Evolutionary conservation across 2,113 vertebrate genomes (phyloP).

Genomic region (Podocnemis expansa): DNA sequence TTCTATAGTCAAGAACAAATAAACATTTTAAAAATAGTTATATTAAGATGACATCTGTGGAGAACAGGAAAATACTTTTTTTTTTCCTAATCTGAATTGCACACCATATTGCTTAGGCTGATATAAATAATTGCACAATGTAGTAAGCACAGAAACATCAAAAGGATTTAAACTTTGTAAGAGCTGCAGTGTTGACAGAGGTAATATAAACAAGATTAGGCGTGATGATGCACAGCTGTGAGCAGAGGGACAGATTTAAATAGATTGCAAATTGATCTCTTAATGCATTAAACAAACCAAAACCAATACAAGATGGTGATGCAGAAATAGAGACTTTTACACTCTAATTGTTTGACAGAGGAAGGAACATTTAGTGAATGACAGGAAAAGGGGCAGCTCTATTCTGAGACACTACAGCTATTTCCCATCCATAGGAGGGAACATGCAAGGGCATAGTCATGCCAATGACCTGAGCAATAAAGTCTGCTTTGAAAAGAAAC

Average conservation of each 20-base stretch:
- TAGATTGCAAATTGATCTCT: not conserved
- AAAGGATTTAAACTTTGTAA: conserved; percentile 8
- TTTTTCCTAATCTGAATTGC: not conserved
- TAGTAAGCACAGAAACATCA: not conserved
- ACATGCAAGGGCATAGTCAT: not conserved
- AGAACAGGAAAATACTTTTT: not conserved
- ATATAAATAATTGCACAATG: not conserved
- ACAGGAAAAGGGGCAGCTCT: not conserved
- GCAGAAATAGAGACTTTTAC: not conserved
- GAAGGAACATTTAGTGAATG: conserved; percentile 11
- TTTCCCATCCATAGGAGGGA: not conserved
- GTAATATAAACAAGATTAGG: conserved; percentile 31
- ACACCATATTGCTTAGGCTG: not conserved
- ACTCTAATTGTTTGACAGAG: not conserved
- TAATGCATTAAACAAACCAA: not conserved
- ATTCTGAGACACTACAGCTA: not conserved
- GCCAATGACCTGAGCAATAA: not conserved
- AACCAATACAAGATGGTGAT: not conserved
- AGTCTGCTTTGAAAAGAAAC: not conserved
- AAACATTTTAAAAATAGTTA: not conserved
- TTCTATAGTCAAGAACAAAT: not conserved
- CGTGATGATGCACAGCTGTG: conserved; percentile 11
- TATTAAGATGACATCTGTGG: not conserved
- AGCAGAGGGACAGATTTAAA: conserved; percentile 5
- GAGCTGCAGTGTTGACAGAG: conserved; percentile 30